Base-by-base conservation (phyloP, 2,888 invertebrate species). In the Leucophenga maculata region DNA sequence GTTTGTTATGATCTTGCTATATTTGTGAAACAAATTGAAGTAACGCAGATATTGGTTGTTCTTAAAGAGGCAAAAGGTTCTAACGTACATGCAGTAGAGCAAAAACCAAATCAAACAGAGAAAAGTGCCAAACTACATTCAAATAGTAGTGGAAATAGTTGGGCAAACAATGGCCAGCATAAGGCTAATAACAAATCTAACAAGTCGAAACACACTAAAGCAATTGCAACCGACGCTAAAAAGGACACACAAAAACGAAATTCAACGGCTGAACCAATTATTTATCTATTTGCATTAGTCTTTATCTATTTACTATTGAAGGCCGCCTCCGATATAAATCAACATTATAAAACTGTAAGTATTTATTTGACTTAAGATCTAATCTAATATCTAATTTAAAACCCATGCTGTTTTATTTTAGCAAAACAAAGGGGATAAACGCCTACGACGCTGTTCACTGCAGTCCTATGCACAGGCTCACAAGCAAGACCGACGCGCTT, bases 291-390 rank as follows among this genome's bases (percentile, higher is more conserved):
- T 77, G 86, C 88, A 4, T 72, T 88, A 68, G 86, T 88, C 1
- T 85, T 88, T 69, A 82, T 88, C 55, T 87, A 86, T 76, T 82
- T 88, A 55, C 73, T 88, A 22, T 71, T 88, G 0, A 87, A 86
- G 69, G 88, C 88, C 3, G 86, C 87, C n/a, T 85, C 87, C 0
- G 88, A 88, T 75, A 87, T 88, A 14, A 87, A 88, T 72, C 88
- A 88, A 68, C 88, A 88, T 74, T 88, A 87, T 74, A 88, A 86
- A 73, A 81, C 84, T 84, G 88, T 88, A 78, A 78, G 78, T 65
- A 6, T 20, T 6, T n/a, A 9, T 2, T 14, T 8, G 20, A 60
- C 26, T 26, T 11, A 39, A 26, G 6, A 44, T 50, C 13, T 65
- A 32, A 39, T 39, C n/a, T 59, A 0, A 16, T 39, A 11, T 16